Percentiles rank a stretch among this genome's conserved stretches.
phyloP scores from a whole-genome alignment of 2,113 vertebrate species.

The Collichthys lucidus region DNA sequence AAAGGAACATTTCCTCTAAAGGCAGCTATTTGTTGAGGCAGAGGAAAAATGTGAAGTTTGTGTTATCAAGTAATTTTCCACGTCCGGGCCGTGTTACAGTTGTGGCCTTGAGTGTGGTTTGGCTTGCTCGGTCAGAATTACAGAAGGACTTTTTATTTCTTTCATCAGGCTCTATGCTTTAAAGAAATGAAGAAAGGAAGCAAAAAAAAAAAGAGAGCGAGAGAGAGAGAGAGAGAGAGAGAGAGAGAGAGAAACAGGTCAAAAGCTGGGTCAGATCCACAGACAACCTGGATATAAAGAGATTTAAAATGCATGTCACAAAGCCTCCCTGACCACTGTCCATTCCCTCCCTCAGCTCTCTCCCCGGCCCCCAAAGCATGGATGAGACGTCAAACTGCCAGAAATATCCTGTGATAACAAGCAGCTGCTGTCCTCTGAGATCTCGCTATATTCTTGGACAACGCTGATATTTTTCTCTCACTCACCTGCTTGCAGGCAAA shows the following conservation, averaged over 20 bases:
- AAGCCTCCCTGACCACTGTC: constrained; percentile 13
- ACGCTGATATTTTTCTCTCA: constrained; percentile 39
- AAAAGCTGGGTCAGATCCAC: constrained; percentile 12
- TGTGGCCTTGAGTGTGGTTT: background rate
- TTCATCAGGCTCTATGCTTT: background rate
- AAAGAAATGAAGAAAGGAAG: background rate
- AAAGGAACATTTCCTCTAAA: constrained; percentile 14
- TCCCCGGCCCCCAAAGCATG: constrained; percentile 10
- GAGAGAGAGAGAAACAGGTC: background rate
- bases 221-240: background rate
- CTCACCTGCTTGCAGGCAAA: constrained; percentile 53
- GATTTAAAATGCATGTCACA: constrained; percentile 61
- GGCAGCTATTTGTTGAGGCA: constrained; percentile 12
- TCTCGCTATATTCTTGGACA: constrained; percentile 46
- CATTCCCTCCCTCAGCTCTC: constrained; percentile 17
- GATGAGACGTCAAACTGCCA: constrained; percentile 66
- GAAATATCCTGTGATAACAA: constrained; percentile 74
- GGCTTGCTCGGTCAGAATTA: background rate
- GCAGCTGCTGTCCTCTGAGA: constrained; percentile 68
- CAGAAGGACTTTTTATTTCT: constrained; percentile 4
- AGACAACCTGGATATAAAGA: constrained; percentile 18
- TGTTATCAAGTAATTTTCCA: constrained; percentile 17
- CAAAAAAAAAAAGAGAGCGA: background rate
- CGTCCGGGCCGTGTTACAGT: background rate
- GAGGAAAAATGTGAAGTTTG: constrained; percentile 19